Base-by-base conservation (phyloP, 2,888 invertebrate genomes). In the Automeris io region DNA sequence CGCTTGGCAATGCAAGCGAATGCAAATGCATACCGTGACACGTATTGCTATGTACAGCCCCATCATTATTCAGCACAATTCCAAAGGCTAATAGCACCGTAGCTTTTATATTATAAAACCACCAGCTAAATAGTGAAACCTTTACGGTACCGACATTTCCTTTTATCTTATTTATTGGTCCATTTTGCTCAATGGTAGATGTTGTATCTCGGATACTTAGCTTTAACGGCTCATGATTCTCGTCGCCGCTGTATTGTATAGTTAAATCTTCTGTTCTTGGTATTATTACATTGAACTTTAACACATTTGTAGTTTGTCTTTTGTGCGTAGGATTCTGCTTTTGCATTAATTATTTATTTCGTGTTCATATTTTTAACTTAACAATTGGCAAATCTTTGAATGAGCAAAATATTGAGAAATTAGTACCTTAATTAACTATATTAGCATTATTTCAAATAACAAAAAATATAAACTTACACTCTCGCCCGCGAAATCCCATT, bases 171-270 rank as follows among this genome's bases (percentile, higher is more conserved):
- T 75, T 74, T 74, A 73, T 72, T 54, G 57, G 50, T 51, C 34
- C 60, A 67, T 58, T 68, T 70, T 57, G 67, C 68, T 49, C 50
- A 47, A 53, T 57, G 57, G 51, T 55, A 54, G 58, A 45, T 46
- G 50, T 49, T 47, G 45, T 46, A 44, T 54, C 53, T 51, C 46
- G 41, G 40, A 43, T 43, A 45, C 57, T 47, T 50, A 63, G 50
- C 59, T 63, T 64, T 58, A 66, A 63, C 61, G 62, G 61, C 67
- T 68, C 71, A 76, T 80, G 73, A 77, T 80, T 74, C 73, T 74
- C 65, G 65, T 32, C 23, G 18, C n/a, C 23, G 22, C 12, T 12
- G 18, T 37, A 37, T 22, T 16, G 7, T 16, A 32, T 19, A 29
- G 29, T 22, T 26, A 36, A 29, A 13, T 36, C 26, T 9, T 32